These are phyloP conservation scores for Cylloceria caligata DNA, from an alignment of 2,888 invertebrate genomes.

Conservation along the genomic window DNA sequence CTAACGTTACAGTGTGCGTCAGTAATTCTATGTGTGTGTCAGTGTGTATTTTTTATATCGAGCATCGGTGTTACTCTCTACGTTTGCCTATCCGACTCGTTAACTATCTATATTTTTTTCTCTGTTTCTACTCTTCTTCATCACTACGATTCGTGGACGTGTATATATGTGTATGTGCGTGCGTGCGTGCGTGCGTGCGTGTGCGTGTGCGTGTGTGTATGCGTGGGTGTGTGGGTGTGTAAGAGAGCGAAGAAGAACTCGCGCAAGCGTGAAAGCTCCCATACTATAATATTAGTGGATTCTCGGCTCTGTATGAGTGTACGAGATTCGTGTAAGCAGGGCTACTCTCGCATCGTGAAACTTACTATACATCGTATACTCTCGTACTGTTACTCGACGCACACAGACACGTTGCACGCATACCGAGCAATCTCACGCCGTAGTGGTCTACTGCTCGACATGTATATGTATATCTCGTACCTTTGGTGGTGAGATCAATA, in stretches of 20 bases:
- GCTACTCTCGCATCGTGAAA: slow-evolving; percentile 56
- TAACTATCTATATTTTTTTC: slow-evolving; percentile 16
- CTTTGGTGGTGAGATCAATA: slow-evolving; percentile 84
- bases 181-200: not conserved
- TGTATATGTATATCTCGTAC: slow-evolving; percentile 80
- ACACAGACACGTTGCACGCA: slow-evolving; percentile 18
- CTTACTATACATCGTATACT: slow-evolving; percentile 64
- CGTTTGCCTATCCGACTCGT: not conserved
- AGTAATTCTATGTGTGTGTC: not conserved
- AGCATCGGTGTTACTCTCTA: slow-evolving; percentile 35
- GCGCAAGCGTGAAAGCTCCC: slow-evolving; percentile 55
- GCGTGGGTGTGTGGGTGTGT: not conserved
- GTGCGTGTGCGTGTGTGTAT: slow-evolving; percentile 17
- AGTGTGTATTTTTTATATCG: slow-evolving; percentile 23
- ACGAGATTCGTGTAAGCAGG: slow-evolving; percentile 44
- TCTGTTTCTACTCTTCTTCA: slow-evolving; percentile 7
- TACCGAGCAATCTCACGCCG: slow-evolving; percentile 38
- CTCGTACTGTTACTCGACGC: slow-evolving; percentile 4
- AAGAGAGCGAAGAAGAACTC: slow-evolving; percentile 12
- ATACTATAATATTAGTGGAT: slow-evolving; percentile 42
- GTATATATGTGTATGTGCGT: not conserved
- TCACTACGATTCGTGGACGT: not conserved
- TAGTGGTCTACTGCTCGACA: slow-evolving; percentile 78
- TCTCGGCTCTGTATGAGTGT: slow-evolving; percentile 28
- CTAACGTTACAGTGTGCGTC: slow-evolving; percentile 22